A percentile compares a stretch with the other conserved stretches of the same genome.
These are phyloP conservation scores for Scaptomyza cyrtandrae DNA, from an alignment of 2,888 invertebrate genomes.

Conservation along the genomic window DNA sequence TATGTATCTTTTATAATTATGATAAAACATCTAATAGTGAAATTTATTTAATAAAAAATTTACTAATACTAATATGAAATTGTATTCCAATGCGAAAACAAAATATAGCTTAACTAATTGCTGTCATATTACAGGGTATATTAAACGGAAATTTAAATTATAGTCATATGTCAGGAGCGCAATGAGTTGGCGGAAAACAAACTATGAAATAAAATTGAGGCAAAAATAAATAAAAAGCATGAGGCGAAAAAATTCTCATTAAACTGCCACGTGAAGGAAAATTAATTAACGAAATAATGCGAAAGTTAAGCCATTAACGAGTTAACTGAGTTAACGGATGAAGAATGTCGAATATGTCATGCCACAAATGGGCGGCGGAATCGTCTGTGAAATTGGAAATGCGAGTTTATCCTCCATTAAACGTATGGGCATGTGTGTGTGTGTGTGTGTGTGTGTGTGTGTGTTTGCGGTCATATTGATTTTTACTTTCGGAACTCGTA, in stretches of 20 bases:
- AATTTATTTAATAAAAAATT: too few relatives aligned
- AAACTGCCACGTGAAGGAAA: slow-evolving; percentile 64
- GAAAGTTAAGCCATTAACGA: slow-evolving; percentile 51
- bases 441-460: slow-evolving; percentile 4
- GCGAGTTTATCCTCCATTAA: slow-evolving; percentile 34
- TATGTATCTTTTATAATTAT: too few relatives aligned
- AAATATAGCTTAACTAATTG: neutral
- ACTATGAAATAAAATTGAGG: neutral
- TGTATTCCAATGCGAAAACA: too few relatives aligned
- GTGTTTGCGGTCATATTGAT: slow-evolving; percentile 62
- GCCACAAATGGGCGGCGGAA: slow-evolving; percentile 1
- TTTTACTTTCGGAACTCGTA: slow-evolving; percentile 59
- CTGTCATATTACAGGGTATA: slow-evolving; percentile 11
- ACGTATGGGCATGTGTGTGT: slow-evolving; percentile 5
- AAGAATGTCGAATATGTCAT: slow-evolving; percentile 33
- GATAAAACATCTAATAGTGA: too few relatives aligned
- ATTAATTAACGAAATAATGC: slow-evolving; percentile 75
- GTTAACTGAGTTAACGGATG: slow-evolving; percentile 38
- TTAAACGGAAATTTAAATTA: slow-evolving; percentile 18
- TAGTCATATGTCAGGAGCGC: slow-evolving; percentile 46
- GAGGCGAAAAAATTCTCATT: slow-evolving; percentile 52
- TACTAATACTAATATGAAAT: too few relatives aligned
- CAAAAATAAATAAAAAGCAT: neutral
- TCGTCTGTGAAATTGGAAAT: slow-evolving; percentile 10
- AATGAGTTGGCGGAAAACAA: slow-evolving; percentile 23